Percentiles rank a stretch among this genome's conserved stretches.
Evolutionary conservation across 2,113 vertebrate genomes (phyloP).

Genomic region (Barnardius zonarius): DNA sequence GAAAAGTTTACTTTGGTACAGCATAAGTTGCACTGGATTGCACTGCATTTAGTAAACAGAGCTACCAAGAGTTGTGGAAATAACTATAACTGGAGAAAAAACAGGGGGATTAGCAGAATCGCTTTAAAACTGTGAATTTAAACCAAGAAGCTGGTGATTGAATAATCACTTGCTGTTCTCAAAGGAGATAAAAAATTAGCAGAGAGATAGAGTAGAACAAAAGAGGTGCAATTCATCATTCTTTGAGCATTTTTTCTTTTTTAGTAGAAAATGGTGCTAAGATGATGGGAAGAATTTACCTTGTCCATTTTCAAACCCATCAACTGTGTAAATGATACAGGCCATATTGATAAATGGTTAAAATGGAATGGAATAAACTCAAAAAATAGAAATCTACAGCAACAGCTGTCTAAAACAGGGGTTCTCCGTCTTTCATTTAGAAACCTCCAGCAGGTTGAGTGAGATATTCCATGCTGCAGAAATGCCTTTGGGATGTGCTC

Average conservation of each 20-base stretch:
- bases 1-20: constrained; percentile 50
- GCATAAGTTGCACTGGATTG: background rate
- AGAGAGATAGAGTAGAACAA: background rate
- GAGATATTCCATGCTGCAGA: background rate
- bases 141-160: background rate
- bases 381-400: background rate
- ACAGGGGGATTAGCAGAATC: background rate
- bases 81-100: background rate
- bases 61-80: background rate
- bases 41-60: background rate
- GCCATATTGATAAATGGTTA: background rate
- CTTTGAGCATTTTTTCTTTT: background rate
- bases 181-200: background rate
- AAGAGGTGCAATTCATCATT: background rate
- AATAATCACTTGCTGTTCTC: background rate
- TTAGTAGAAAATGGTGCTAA: background rate
- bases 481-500: constrained; percentile 22
- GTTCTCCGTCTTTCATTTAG: background rate
- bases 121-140: background rate
- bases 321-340: background rate
- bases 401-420: constrained; percentile 17
- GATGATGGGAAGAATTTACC: background rate
- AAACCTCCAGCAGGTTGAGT: background rate
- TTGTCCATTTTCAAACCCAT: background rate
- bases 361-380: background rate